Percentiles rank a stretch among this genome's conserved stretches.
These are phyloP conservation scores for Hyperopisus bebe DNA, from an alignment of 2,113 vertebrate genomes.

Conservation along the genomic window DNA sequence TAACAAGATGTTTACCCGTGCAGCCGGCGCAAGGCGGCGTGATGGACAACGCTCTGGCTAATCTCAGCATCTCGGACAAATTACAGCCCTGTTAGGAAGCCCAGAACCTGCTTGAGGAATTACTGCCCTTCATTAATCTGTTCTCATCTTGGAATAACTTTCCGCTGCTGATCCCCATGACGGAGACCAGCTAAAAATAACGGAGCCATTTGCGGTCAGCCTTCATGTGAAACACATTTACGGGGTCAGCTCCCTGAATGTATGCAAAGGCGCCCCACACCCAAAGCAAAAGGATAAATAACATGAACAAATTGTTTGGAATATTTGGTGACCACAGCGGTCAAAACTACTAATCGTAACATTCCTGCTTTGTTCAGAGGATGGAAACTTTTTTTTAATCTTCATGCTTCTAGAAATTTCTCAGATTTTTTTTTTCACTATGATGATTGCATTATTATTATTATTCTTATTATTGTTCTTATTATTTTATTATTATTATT, in stretches of 20 bases:
- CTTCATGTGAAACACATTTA: background rate
- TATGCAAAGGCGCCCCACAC: background rate
- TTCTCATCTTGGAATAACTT: conserved; percentile 20
- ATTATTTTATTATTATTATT: background rate
- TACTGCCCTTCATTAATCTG: conserved; percentile 17
- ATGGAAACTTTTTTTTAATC: background rate
- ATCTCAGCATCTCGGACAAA: background rate
- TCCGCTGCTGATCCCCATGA: background rate
- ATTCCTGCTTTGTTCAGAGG: background rate
- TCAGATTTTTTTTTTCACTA: background rate
- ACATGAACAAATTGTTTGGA: conserved; percentile 8
- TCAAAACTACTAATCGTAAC: background rate
- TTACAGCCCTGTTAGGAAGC: background rate
- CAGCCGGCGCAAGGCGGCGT: background rate
- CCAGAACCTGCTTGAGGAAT: background rate
- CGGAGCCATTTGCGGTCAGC: background rate
- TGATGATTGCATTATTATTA: background rate
- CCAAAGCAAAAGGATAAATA: conserved; percentile 13
- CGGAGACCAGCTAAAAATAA: conserved; percentile 14
- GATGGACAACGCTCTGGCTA: background rate
- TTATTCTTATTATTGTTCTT: background rate
- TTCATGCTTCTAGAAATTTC: background rate
- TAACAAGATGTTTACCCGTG: background rate
- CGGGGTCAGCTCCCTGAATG: background rate
- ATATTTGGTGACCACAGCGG: background rate